Evolutionary conservation across 1,140 invertebrate genomes (phyloP), one percentile per base, ranked within the genome.

Genomic region (Leptinotarsa lineolata): DNA sequence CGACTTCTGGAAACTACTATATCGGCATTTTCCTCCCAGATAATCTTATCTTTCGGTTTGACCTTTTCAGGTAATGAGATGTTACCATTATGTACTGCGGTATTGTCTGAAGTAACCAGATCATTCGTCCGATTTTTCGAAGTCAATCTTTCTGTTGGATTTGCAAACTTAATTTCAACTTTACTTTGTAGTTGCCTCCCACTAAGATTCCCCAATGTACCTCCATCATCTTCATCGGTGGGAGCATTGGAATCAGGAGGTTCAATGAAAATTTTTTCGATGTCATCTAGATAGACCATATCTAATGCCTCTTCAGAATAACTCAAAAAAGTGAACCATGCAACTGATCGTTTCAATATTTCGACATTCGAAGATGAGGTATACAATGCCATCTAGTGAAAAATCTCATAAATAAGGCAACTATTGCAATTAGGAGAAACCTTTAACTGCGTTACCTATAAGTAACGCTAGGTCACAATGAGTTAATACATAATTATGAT

Each of bases 181-280:
- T 69, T 60, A 61, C 71, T 68, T 73, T 70, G 59, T 68, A 77
- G 67, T 74, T 78, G 70, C 44, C 60, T 13, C 46, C 73, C 44
- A 75, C 48, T 70, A 64, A 78, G 44, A 72, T 72, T 75, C 70
- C 78, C 72, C 63, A 70, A 11, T 46, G 60, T 66, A 63, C 70
- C 67, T 54, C 58, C 72, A 64, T 30, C 39, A 61, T 79, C 76
- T 65, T 80, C 76, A 64, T 81, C 76, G 24, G 76, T 77, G 24
- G 79, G 39, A 75, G 76, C 71, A 64, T 68, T 73, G 15, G 72
- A 44, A 64, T 74, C 75, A 21, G 78, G 77, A 39, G 79, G 75
- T 71, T 72, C 76, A 63, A 78, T 76, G 65, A 75, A 78, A 24
- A 81, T 73, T 30, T 79, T 72, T 65, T 78, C 75, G 63, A 73